Base-by-base conservation (phyloP, 1,140 invertebrate species). In the Drosophila ambigua region DNA sequence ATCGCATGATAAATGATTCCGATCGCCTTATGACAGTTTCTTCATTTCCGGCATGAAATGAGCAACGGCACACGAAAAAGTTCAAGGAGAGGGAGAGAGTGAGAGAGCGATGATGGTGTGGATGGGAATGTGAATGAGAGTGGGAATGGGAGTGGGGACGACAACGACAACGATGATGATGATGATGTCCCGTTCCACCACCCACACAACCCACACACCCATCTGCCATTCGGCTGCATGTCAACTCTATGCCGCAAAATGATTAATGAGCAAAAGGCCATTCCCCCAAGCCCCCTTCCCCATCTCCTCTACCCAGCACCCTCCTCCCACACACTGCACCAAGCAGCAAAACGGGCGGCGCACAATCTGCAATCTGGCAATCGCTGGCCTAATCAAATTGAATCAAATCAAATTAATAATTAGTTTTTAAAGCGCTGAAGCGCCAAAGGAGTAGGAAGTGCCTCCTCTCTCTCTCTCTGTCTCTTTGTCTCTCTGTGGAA, bases 21-120 rank as follows among this genome's bases (percentile, higher is more conserved):
- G 85, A 90, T 90, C 89, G 83, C 68, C 75, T 91, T 90, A 90
- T 91, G 90, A 91, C 90, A 91, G 82, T 91, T 91, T 91, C 85
- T 90, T 91, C 90, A 91, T 91, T 91, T 91, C 90, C 90, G 88
- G 88, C 82, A 65, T 80, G 76, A 87, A 83, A 88, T 88, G 83
- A 87, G 83, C 83, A 88, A 72, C 35, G 35, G 39, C 24, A 59
- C 64, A 54, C 49, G 50, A 39, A 65, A 69, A 50, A 35, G 49
- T 20, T 20, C 20, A 50, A 6, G 55, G 48, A 7, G 57, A 49
- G n/a, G 24, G 43, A 11, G 57, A 48, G 39, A 11, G 28, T 48
- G 39, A 9, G 31, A 35, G 8, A 41, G 44, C 41, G 13, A 16
- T 50, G 46, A 51, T 39, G 31, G 11, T 59, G 62, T 46, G 13